A percentile compares a stretch with the other conserved stretches of the same genome.
These are phyloP conservation scores for Atethmia centrago DNA, from an alignment of 2,888 invertebrate genomes.

Conservation along the genomic window DNA sequence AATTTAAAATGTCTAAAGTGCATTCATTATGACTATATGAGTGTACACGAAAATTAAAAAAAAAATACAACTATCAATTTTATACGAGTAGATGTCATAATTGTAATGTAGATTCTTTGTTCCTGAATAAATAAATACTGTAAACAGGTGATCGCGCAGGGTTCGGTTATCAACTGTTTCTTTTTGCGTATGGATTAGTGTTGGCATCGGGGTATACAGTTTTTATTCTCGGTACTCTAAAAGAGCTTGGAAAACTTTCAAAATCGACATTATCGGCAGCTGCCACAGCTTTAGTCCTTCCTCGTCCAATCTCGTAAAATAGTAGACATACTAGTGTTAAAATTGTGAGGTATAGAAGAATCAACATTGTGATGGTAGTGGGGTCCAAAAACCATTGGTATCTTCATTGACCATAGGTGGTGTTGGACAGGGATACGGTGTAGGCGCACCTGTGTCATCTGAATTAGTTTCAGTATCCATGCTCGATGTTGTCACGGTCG, in stretches of 20 bases:
- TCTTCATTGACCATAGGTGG: slow-evolving; percentile 10
- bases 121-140: background rate
- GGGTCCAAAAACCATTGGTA: slow-evolving; percentile 61
- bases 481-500: background rate
- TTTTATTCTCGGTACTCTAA: slow-evolving; percentile 62
- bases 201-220: slow-evolving; percentile 52
- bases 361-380: slow-evolving; percentile 62
- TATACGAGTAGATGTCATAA: background rate
- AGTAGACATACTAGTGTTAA: slow-evolving; percentile 53
- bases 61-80: background rate
- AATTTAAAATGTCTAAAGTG: background rate
- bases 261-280: slow-evolving; percentile 34
- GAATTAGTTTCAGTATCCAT: slow-evolving; percentile 5
- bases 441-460: slow-evolving; percentile 13
- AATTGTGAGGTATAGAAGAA: slow-evolving; percentile 55
- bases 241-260: slow-evolving; percentile 43
- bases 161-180: slow-evolving; percentile 32
- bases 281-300: slow-evolving; percentile 40
- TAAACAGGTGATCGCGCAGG: background rate
- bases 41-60: background rate
- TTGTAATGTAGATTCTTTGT: background rate
- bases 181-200: slow-evolving; percentile 58
- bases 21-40: background rate
- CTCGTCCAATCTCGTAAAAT: slow-evolving; percentile 62
- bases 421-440: slow-evolving; percentile 37